Evolutionary conservation across 2,888 invertebrate species (phyloP).

Genomic region (Microchrysa polita): DNA sequence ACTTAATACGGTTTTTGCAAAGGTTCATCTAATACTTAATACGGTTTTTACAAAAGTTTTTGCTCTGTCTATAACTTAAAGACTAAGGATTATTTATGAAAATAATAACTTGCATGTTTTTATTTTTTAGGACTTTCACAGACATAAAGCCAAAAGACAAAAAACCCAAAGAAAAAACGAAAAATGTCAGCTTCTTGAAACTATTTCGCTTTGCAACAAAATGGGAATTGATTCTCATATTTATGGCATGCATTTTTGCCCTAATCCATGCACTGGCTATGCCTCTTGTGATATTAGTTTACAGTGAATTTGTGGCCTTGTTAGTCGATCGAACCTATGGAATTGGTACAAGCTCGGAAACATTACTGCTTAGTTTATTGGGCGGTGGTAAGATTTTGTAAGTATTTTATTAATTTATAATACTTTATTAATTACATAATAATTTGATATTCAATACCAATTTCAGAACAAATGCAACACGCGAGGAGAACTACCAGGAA

Average conservation of each 20-base stretch:
- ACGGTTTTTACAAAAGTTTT: no score
- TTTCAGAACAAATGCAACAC: slow-evolving; percentile 67
- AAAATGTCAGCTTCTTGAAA: slow-evolving; percentile 57
- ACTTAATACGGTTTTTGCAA: no score
- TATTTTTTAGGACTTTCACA: slow-evolving; percentile 14
- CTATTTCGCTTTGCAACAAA: slow-evolving; percentile 69
- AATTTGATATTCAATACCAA: not conserved
- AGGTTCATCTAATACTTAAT: no score
- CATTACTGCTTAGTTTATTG: slow-evolving; percentile 69
- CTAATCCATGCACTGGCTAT: slow-evolving; percentile 71
- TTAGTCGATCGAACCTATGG: slow-evolving; percentile 73
- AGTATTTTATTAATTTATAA: slow-evolving; percentile 49
- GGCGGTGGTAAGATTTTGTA: slow-evolving; percentile 73
- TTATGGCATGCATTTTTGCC: slow-evolving; percentile 70
- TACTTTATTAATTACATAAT: not conserved
- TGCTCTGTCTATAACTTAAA: no score
- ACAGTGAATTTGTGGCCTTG: slow-evolving; percentile 77
- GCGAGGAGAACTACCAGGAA: slow-evolving; percentile 69
- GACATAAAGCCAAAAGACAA: slow-evolving; percentile 52
- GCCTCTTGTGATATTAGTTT: slow-evolving; percentile 75
- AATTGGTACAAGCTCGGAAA: slow-evolving; percentile 69
- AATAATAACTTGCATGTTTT: no score
- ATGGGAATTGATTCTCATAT: slow-evolving; percentile 68
- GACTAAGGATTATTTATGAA: no score
- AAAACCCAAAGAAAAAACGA: slow-evolving; percentile 53